Evolutionary conservation across 1,140 invertebrate genomes (phyloP).

Genomic region (Dendroctonus ponderosae): DNA sequence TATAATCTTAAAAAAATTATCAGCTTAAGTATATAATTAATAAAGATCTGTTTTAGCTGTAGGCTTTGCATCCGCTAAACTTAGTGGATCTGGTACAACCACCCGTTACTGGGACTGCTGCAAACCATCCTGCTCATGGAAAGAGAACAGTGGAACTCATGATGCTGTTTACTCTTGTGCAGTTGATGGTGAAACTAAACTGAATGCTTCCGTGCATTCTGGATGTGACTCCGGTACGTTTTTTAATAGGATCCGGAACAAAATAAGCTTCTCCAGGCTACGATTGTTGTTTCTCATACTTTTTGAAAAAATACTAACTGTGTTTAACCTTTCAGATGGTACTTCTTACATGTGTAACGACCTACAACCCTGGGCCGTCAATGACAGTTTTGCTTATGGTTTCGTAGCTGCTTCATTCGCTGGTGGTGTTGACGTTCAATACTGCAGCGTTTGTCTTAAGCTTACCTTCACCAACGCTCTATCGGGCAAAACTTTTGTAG

Average conservation of each 20-base stretch:
- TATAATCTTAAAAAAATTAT: too few relatives aligned
- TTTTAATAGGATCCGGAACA: not conserved
- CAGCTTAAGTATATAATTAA: too few relatives aligned
- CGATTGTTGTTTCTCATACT: too few relatives aligned
- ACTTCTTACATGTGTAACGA: too few relatives aligned
- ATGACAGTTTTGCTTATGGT: constrained; percentile 18
- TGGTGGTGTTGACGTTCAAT: constrained; percentile 25
- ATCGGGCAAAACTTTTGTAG: too few relatives aligned
- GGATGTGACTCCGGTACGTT: constrained; percentile 16
- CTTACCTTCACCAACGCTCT: constrained; percentile 20
- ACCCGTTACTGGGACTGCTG: constrained; percentile 39
- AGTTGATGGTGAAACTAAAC: constrained; percentile 13
- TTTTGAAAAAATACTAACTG: too few relatives aligned
- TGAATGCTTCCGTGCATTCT: constrained; percentile 21
- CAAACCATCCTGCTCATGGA: constrained; percentile 36
- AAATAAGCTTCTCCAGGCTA: too few relatives aligned
- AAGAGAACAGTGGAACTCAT: constrained; percentile 20
- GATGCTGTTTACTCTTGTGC: constrained; percentile 20
- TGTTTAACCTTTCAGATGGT: too few relatives aligned
- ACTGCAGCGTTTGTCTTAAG: constrained; percentile 29
- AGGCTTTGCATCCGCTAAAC: not conserved
- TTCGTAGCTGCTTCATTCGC: constrained; percentile 35
- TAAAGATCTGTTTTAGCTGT: too few relatives aligned
- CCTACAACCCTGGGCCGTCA: too few relatives aligned
- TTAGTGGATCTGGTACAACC: constrained; percentile 29